Conservation (phyloP, 2,888 invertebrate genomes). For the Coelopa pilipes region DNA sequence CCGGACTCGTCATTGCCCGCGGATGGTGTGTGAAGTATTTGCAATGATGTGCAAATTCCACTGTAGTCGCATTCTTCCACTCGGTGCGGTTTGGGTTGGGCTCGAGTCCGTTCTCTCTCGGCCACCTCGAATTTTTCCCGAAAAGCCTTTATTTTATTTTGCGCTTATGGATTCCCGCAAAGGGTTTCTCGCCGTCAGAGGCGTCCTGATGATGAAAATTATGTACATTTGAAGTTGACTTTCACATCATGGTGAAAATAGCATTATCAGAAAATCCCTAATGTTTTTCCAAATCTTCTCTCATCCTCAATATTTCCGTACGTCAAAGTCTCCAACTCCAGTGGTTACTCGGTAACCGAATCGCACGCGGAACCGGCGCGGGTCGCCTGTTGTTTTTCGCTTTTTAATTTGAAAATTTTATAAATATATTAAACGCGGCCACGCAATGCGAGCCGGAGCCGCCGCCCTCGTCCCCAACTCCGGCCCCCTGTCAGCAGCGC, state of each 20-base stretch:
- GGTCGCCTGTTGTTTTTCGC: too few relatives aligned
- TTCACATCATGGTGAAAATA: too few relatives aligned
- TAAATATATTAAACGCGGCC: slow-evolving; percentile 21
- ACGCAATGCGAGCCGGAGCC: background rate
- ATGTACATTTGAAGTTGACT: too few relatives aligned
- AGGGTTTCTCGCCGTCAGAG: too few relatives aligned
- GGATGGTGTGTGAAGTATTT: slow-evolving; percentile 18
- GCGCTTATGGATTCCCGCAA: too few relatives aligned
- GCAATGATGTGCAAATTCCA: slow-evolving; percentile 26
- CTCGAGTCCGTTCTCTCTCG: too few relatives aligned
- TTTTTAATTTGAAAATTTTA: slow-evolving; percentile 18
- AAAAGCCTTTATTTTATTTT: background rate
- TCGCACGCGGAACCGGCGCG: background rate
- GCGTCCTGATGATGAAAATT: too few relatives aligned
- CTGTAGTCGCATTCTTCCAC: background rate
- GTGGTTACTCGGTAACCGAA: background rate
- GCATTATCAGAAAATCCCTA: too few relatives aligned
- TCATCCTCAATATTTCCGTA: background rate
- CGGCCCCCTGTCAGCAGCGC: too few relatives aligned
- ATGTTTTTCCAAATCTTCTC: background rate
- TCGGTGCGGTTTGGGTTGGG: background rate
- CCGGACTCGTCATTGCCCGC: background rate
- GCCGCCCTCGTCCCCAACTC: too few relatives aligned
- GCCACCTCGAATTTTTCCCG: background rate
- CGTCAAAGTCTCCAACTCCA: background rate